Evolutionary conservation across 92 coral and sea anemone species (phyloP).

Genomic region (Palythoa caribaeorum): DNA sequence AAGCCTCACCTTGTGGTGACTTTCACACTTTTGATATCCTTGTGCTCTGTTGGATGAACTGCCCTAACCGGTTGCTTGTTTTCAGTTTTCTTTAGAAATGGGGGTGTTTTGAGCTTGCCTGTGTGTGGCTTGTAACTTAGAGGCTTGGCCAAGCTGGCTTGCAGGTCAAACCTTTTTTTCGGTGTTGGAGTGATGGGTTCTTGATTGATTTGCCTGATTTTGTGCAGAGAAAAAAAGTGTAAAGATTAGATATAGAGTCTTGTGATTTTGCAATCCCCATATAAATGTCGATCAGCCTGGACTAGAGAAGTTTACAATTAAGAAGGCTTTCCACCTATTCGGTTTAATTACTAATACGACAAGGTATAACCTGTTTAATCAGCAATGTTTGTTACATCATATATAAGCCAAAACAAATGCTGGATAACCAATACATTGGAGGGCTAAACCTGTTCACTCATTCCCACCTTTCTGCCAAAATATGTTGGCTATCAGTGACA

Average conservation of each 20-base stretch:
- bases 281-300: too few species aligned
- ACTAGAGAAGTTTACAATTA: too few species aligned
- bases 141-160: conserved; percentile 92
- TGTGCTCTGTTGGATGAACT: conserved; percentile 42
- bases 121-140: conserved; percentile 88
- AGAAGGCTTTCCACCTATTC: too few species aligned
- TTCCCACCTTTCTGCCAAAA: too few species aligned
- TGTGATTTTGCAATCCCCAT: too few species aligned
- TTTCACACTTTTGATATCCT: conserved; percentile 85
- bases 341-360: too few species aligned
- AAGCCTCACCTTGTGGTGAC: conserved; percentile 69
- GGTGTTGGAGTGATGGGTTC: conserved; percentile 74
- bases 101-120: conserved; percentile 82
- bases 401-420: too few species aligned
- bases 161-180: conserved; percentile 82
- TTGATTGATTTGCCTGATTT: conserved; percentile 25
- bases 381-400: too few species aligned
- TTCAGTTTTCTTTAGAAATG: conserved; percentile 61
- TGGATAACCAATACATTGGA: too few species aligned
- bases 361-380: too few species aligned
- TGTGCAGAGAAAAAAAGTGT: neutral
- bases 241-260: neutral
- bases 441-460: too few species aligned
- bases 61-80: conserved; percentile 36
- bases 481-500: too few species aligned